A percentile compares a stretch with the other conserved stretches of the same genome.
Evolutionary conservation across 2,888 invertebrate species (phyloP).

Genomic region (Mystacides longicornis): DNA sequence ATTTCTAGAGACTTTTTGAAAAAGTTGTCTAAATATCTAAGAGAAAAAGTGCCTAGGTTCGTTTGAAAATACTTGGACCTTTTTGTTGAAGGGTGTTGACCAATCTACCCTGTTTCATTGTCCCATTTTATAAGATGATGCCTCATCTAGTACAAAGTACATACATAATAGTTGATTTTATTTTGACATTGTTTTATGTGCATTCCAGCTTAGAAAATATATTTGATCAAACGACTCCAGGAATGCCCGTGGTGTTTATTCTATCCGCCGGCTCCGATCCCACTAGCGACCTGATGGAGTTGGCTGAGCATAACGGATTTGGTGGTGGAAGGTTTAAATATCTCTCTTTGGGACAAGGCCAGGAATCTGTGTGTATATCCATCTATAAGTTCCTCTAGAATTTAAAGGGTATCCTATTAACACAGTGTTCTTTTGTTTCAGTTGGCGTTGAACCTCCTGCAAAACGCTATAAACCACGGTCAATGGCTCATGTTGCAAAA

Average conservation of each 20-base stretch:
- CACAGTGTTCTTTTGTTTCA: slow-evolving; percentile 32
- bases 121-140: too few species aligned
- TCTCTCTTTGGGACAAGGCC: slow-evolving; percentile 89
- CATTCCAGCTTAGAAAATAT: slow-evolving; percentile 69
- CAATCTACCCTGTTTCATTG: too few species aligned
- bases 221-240: slow-evolving; percentile 75
- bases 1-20: too few species aligned
- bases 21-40: too few species aligned
- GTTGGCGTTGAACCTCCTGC: slow-evolving; percentile 63
- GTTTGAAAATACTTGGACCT: too few species aligned
- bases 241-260: slow-evolving; percentile 86
- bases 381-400: too few species aligned
- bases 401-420: neutral
- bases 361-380: slow-evolving; percentile 61
- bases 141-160: too few species aligned
- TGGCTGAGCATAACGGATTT: slow-evolving; percentile 62
- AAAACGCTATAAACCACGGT: slow-evolving; percentile 64
- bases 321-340: slow-evolving; percentile 76
- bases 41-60: too few species aligned
- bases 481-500: slow-evolving; percentile 92
- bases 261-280: slow-evolving; percentile 93
- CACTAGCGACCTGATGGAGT: slow-evolving; percentile 74
- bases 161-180: too few species aligned
- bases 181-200: too few species aligned
- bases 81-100: too few species aligned